Evolutionary conservation across 2,797 vertebrate species (phyloP).

Genomic region (Setipinna tenuifilis): DNA sequence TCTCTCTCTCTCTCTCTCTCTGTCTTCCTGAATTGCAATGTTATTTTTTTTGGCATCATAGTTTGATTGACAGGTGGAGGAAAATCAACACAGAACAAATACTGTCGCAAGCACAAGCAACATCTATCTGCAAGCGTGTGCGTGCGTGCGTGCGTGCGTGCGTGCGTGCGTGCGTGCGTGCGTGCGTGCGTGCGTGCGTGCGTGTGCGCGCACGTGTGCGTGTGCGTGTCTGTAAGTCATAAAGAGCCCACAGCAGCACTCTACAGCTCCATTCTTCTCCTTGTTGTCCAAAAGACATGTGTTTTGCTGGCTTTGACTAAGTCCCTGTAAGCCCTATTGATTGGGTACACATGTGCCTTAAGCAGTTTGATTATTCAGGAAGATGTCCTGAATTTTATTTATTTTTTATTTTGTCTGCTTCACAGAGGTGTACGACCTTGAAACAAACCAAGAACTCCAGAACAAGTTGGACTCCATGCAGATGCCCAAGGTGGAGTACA

Average conservation of each 20-base stretch:
- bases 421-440: constrained; percentile 84
- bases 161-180: too few relatives aligned
- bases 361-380: background rate
- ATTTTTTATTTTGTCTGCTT: constrained; percentile 20
- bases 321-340: background rate
- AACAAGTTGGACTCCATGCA: constrained; percentile 81
- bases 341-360: background rate
- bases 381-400: too few relatives aligned
- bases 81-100: too few relatives aligned
- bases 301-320: background rate
- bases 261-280: background rate
- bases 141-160: too few relatives aligned
- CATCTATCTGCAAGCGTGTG: too few relatives aligned
- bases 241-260: background rate
- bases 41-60: background rate
- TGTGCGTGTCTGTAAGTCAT: constrained; percentile 16
- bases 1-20: constrained; percentile 21
- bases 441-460: constrained; percentile 85
- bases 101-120: too few relatives aligned
- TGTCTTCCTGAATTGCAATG: background rate
- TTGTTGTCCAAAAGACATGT: too few relatives aligned
- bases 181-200: too few relatives aligned
- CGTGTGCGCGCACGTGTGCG: constrained; percentile 8
- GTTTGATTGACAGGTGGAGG: too few relatives aligned
- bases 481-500: constrained; percentile 90